Conservation (phyloP, 2,797 vertebrate species). For the Amniataba percoides region DNA sequence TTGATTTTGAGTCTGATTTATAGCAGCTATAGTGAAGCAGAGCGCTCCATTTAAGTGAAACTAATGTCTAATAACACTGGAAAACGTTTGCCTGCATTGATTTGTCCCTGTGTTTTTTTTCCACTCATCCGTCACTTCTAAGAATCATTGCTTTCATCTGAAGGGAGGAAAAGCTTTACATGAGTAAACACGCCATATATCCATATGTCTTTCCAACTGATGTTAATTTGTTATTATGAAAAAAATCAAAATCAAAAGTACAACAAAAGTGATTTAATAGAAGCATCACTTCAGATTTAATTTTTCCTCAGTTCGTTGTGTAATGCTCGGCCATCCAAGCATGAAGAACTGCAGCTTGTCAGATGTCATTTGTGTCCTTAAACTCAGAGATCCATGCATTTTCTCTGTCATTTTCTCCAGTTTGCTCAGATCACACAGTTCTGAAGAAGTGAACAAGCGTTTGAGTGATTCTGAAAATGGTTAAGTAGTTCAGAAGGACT, state of each 20-base stretch:
- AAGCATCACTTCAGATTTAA: slow-evolving; percentile 36
- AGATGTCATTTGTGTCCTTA: slow-evolving; percentile 48
- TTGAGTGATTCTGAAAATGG: neutral
- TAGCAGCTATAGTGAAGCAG: neutral
- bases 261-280: slow-evolving; percentile 3
- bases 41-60: neutral
- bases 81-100: slow-evolving; percentile 21
- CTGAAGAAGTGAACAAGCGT: neutral
- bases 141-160: slow-evolving; percentile 4
- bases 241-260: slow-evolving; percentile 16
- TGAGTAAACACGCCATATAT: neutral
- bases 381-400: slow-evolving; percentile 32
- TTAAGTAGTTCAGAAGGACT: neutral
- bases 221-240: neutral
- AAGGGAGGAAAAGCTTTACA: neutral
- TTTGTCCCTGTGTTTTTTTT: slow-evolving; percentile 7
- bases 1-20: slow-evolving; percentile 7
- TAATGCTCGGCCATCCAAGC: slow-evolving; percentile 31
- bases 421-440: slow-evolving; percentile 13
- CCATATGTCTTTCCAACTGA: neutral
- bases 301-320: slow-evolving; percentile 30
- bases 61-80: slow-evolving; percentile 10
- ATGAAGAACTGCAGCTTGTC: slow-evolving; percentile 58
- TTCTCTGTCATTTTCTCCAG: slow-evolving; percentile 18
- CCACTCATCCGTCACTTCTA: slow-evolving; percentile 8